These are phyloP conservation scores for Mesoclemmys tuberculata DNA, from an alignment of 2,113 vertebrate genomes.

Conservation along the genomic window DNA sequence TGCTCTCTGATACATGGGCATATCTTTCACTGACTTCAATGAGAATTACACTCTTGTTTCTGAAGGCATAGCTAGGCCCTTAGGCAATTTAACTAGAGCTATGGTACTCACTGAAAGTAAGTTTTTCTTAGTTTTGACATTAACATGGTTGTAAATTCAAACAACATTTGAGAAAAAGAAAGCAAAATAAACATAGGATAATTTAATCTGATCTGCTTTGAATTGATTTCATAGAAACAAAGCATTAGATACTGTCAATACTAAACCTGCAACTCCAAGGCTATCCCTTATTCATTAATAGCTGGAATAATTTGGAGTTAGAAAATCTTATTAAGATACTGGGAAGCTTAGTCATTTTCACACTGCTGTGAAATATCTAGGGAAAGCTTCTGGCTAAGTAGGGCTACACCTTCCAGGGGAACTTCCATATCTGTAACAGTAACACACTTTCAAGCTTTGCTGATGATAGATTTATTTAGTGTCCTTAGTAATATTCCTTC, in stretches of 20 bases:
- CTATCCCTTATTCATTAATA: neutral
- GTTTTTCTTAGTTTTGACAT: neutral
- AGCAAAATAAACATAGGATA: neutral
- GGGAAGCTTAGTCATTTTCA: neutral
- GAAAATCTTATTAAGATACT: neutral
- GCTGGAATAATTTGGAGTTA: neutral
- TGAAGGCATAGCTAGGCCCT: neutral
- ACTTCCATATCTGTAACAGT: neutral
- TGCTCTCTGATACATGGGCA: neutral
- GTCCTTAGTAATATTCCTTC: neutral
- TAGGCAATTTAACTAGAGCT: neutral
- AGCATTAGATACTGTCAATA: neutral
- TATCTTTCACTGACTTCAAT: neutral
- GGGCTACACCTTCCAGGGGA: neutral
- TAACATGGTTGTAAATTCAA: neutral
- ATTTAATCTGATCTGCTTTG: neutral
- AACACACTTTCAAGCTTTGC: neutral
- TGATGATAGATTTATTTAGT: neutral
- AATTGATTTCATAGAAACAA: neutral
- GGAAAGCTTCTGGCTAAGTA: neutral
- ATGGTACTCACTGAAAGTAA: neutral
- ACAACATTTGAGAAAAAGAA: neutral
- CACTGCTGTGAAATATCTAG: neutral
- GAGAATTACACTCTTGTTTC: neutral
- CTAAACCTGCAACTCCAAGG: neutral